Percentiles rank a stretch among this genome's conserved stretches.
phyloP scores from a whole-genome alignment of 2,797 vertebrate species.

The Danio choprae region DNA sequence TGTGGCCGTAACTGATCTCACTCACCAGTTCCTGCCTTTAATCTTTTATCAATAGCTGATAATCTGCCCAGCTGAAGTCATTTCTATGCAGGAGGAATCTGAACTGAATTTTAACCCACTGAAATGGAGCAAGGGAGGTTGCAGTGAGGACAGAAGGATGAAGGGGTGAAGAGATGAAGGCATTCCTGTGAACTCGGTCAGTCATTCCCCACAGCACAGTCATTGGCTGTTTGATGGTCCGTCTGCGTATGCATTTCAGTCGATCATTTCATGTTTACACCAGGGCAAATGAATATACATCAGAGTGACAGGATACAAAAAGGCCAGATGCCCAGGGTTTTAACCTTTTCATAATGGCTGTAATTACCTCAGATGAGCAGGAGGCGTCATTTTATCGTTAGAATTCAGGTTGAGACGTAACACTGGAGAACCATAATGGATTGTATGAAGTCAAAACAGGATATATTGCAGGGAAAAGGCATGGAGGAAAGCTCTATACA shows the following conservation, averaged over 20 bases:
- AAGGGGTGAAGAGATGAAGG: slow-evolving; percentile 35
- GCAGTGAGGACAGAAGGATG: slow-evolving; percentile 62
- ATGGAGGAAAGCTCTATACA: slow-evolving; percentile 58
- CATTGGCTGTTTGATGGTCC: slow-evolving; percentile 47
- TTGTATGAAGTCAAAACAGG: slow-evolving; percentile 34
- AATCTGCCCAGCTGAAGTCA: slow-evolving; percentile 56
- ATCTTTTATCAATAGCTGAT: slow-evolving; percentile 75
- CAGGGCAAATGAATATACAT: slow-evolving; percentile 73
- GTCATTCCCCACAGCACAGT: slow-evolving; percentile 53
- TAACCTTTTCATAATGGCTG: slow-evolving; percentile 76
- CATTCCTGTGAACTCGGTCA: slow-evolving; percentile 45
- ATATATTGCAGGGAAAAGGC: background rate
- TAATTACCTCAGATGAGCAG: slow-evolving; percentile 66
- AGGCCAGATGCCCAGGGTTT: slow-evolving; percentile 73
- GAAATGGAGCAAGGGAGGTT: slow-evolving; percentile 39
- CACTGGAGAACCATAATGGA: slow-evolving; percentile 58
- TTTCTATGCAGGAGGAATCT: slow-evolving; percentile 43
- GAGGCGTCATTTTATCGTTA: slow-evolving; percentile 67
- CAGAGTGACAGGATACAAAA: slow-evolving; percentile 70
- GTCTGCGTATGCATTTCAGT: slow-evolving; percentile 57
- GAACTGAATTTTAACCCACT: slow-evolving; percentile 71
- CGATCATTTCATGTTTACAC: slow-evolving; percentile 62
- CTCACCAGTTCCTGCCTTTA: slow-evolving; percentile 52
- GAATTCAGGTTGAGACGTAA: slow-evolving; percentile 67
- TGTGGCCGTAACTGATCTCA: slow-evolving; percentile 25